Evolutionary conservation across 1,140 invertebrate species (phyloP).

Genomic region (Penaeus vannamei): DNA sequence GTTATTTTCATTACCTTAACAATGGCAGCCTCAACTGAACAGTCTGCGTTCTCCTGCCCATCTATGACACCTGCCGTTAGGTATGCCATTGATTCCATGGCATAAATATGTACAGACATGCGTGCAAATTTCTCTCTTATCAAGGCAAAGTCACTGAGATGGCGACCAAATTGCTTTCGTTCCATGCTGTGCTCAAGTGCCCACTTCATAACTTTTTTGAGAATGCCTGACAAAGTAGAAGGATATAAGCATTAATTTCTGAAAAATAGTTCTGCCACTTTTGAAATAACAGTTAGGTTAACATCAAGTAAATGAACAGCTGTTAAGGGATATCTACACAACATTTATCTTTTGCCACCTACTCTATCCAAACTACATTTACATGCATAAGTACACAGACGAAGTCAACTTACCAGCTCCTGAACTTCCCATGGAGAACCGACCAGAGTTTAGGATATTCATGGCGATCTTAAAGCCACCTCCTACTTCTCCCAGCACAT

Average conservation of each 20-base stretch:
- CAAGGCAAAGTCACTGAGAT: conserved; percentile 87
- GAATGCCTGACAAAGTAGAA: conserved; percentile 71
- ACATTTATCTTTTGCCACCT: no score
- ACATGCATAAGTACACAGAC: neutral
- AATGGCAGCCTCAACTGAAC: conserved; percentile 94
- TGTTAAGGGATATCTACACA: no score
- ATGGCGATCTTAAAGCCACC: conserved; percentile 99
- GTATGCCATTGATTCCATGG: conserved; percentile 96
- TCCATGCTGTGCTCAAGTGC: conserved; percentile 92
- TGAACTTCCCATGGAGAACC: conserved; percentile 71
- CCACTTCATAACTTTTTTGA: conserved; percentile 89
- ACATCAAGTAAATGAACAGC: no score
- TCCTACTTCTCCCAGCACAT: conserved; percentile 93
- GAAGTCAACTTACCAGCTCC: conserved; percentile 54
- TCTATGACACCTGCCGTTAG: conserved; percentile 79
- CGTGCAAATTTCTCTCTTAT: conserved; percentile 95
- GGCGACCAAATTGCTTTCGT: conserved; percentile 91
- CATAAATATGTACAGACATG: conserved; percentile 94
- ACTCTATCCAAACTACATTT: neutral
- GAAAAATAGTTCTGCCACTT: neutral
- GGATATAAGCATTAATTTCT: neutral
- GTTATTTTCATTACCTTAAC: conserved; percentile 81
- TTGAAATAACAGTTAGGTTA: no score
- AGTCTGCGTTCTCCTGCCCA: conserved; percentile 72
- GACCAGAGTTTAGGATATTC: conserved; percentile 98